Conservation (phyloP, 1,140 invertebrate genomes). For the Phymastichus coffea region DNA sequence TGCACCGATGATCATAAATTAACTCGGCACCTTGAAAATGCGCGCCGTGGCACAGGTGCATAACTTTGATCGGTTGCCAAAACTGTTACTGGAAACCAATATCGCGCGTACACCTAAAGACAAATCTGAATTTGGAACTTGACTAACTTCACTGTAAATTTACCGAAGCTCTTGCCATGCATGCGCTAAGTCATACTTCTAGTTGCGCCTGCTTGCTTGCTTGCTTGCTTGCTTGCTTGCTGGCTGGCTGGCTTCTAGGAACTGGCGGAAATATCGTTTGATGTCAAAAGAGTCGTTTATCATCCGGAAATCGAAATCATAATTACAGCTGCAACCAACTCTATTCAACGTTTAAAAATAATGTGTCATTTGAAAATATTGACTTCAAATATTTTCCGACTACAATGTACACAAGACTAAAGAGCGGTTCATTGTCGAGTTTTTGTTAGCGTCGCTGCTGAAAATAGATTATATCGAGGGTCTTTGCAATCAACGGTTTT, state of each 20-base stretch:
- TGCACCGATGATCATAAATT: no score
- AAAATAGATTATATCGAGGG: conserved; percentile 5
- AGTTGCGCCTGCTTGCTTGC: neutral
- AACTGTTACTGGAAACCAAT: neutral
- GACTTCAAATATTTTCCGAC: no score
- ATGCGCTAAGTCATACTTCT: conserved; percentile 5
- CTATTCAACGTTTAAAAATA: no score
- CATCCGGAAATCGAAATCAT: no score
- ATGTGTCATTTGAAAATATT: no score
- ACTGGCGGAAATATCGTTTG: no score
- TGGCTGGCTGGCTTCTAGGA: no score
- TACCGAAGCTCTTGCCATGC: conserved; percentile 28
- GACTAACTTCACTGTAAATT: conserved; percentile 41
- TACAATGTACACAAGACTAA: no score
- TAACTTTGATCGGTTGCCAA: conserved; percentile 31
- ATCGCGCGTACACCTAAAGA: conserved; percentile 26
- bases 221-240: no score
- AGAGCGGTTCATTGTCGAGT: no score
- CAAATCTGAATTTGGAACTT: conserved; percentile 27
- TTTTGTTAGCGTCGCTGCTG: neutral
- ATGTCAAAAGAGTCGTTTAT: no score
- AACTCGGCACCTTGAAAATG: conserved; percentile 20
- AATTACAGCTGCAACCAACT: no score
- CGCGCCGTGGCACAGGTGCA: conserved; percentile 26
- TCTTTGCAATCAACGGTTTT: conserved; percentile 5